Conservation (phyloP, 2,113 vertebrate genomes). For the Nasalis larvatus region DNA sequence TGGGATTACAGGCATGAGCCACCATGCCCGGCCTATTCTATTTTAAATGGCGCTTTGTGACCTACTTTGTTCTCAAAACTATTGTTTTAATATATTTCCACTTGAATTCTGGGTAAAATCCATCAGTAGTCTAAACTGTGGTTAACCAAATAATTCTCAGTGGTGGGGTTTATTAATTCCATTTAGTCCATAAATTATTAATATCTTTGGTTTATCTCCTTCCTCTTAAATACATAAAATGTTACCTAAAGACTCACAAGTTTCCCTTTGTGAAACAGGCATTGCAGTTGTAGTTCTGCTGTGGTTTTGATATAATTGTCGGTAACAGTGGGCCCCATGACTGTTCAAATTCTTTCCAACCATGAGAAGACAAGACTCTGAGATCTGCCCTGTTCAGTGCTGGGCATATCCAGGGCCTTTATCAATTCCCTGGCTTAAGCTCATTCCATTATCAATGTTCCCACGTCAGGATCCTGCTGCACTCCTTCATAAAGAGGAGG, state of each 20-base stretch:
- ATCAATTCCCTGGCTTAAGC: not conserved
- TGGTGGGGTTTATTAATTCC: not conserved
- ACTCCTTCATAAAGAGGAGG: not conserved
- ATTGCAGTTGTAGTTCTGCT: not conserved
- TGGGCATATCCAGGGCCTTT: not conserved
- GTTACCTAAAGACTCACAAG: not conserved
- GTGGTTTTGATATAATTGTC: not conserved
- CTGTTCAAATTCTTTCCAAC: not conserved
- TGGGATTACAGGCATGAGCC: too few species aligned
- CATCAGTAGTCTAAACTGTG: not conserved
- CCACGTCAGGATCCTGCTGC: not conserved
- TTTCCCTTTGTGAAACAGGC: not conserved
- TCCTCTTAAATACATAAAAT: slow-evolving; percentile 8
- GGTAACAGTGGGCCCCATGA: not conserved
- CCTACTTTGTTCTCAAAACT: not conserved
- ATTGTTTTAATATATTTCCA: not conserved
- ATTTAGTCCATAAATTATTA: not conserved
- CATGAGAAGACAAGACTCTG: not conserved
- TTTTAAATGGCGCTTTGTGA: not conserved
- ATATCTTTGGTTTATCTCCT: not conserved
- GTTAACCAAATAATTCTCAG: not conserved
- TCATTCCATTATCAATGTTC: not conserved
- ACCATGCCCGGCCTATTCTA: not conserved
- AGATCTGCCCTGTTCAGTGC: not conserved
- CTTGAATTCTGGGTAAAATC: not conserved